phyloP scores from a whole-genome alignment of 2,888 invertebrate species.

The Elgonia sp. region DNA sequence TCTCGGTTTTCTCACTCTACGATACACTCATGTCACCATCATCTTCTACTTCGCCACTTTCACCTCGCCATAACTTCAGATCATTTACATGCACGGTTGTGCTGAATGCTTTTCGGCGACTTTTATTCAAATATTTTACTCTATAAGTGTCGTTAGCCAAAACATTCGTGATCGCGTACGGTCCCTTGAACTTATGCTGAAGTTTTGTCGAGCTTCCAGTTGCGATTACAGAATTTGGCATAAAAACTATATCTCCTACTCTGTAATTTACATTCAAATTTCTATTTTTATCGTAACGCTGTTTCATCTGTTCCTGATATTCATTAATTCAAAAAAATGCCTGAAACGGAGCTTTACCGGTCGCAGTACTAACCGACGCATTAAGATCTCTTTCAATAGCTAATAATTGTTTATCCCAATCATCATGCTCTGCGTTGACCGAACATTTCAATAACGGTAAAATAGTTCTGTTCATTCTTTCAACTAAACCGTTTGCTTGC shows the following conservation, averaged over 20 bases:
- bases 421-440: conserved; percentile 6
- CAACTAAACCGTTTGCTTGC: conserved; percentile 72
- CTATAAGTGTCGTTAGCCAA: conserved; percentile 19
- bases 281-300: conserved; percentile 21
- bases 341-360: neutral
- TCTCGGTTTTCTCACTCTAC: neutral
- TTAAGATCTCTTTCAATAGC: too few relatives aligned
- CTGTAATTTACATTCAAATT: conserved; percentile 9
- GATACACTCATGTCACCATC: neutral
- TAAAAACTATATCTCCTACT: conserved; percentile 42
- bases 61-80: conserved; percentile 29
- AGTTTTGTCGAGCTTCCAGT: conserved; percentile 52
- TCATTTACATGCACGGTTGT: conserved; percentile 30
- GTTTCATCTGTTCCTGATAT: conserved; percentile 1
- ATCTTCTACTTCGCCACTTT: neutral
- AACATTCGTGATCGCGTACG: conserved; percentile 8
- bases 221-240: neutral
- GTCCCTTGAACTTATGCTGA: conserved; percentile 26
- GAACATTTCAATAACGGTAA: conserved; percentile 33
- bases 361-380: too few relatives aligned
- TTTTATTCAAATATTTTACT: conserved; percentile 42
- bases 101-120: neutral
- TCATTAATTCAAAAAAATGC: conserved; percentile 11
- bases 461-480: conserved; percentile 51
- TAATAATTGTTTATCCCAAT: conserved; percentile 3